phyloP scores from a whole-genome alignment of 2,113 vertebrate species.

The Myiozetetes cayanensis region DNA sequence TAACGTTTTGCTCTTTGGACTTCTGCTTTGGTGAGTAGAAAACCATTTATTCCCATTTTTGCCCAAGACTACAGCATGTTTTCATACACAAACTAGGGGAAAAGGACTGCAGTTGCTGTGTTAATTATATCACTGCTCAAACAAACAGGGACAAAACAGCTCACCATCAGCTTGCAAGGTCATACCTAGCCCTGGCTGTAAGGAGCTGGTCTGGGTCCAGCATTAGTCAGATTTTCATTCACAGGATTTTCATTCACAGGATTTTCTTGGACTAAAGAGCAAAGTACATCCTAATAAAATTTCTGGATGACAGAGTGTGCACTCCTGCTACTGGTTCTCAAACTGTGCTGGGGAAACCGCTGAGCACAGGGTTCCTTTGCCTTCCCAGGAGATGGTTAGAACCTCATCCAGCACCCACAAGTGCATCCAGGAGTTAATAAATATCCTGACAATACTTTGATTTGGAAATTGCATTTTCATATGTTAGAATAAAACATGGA shows the following conservation, averaged over 20 bases:
- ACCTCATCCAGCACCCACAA: not conserved
- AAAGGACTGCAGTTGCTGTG: not conserved
- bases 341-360: not conserved
- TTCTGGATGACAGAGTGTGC: not conserved
- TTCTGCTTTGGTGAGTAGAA: not conserved
- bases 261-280: not conserved
- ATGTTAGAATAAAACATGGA: not conserved
- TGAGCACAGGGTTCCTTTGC: not conserved
- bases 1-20: not conserved
- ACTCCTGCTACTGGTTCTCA: not conserved
- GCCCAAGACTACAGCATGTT: not conserved
- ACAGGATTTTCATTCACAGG: not conserved
- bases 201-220: not conserved
- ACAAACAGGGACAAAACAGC: not conserved
- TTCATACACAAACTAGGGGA: not conserved
- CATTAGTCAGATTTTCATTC: not conserved
- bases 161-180: not conserved
- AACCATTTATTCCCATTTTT: not conserved
- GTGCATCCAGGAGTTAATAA: not conserved
- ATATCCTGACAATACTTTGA: not conserved
- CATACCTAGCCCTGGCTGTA: not conserved
- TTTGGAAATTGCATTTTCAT: not conserved
- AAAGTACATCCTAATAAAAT: not conserved
- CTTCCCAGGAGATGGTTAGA: not conserved
- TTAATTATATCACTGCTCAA: not conserved